phyloP scores from a whole-genome alignment of 2,888 invertebrate species.

The Aleiodes leptofemur region DNA sequence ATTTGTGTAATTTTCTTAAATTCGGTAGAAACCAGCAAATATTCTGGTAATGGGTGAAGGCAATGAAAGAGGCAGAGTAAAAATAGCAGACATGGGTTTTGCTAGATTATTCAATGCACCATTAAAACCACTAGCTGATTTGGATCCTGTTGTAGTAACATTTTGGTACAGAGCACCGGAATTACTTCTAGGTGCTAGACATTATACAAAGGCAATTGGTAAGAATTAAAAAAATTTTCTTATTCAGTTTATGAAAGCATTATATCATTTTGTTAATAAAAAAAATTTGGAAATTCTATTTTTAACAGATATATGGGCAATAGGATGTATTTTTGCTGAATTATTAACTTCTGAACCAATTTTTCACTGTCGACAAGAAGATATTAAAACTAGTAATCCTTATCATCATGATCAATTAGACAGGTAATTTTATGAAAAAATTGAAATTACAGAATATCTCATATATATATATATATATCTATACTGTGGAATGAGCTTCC shows the following conservation, averaged over 20 bases:
- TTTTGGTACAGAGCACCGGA: conserved; percentile 99
- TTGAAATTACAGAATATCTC: too few species aligned
- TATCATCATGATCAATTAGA: conserved; percentile 99
- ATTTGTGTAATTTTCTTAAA: neutral
- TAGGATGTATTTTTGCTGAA: conserved; percentile 99
- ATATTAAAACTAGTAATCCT: conserved; percentile 99
- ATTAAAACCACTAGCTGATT: conserved; percentile 96
- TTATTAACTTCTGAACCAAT: conserved; percentile 99
- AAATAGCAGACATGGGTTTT: conserved; percentile 99
- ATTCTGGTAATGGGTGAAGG: conserved; percentile 99
- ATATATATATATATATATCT: too few species aligned
- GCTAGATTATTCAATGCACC: conserved; percentile 98
- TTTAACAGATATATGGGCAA: conserved; percentile 95
- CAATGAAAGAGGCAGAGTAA: conserved; percentile 95
- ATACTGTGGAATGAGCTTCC: neutral
- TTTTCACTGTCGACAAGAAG: conserved; percentile 99
- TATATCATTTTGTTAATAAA: too few species aligned
- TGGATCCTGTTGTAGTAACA: conserved; percentile 99
- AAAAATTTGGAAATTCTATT: neutral
- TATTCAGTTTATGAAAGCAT: neutral
- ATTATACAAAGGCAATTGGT: conserved; percentile 99
- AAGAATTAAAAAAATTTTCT: conserved; percentile 53
- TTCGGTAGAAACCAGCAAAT: conserved; percentile 94
- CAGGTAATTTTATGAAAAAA: conserved; percentile 70
- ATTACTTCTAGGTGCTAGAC: conserved; percentile 92